Base-by-base conservation (phyloP, 2,888 invertebrate genomes). In the Pseudococcus viburni region DNA sequence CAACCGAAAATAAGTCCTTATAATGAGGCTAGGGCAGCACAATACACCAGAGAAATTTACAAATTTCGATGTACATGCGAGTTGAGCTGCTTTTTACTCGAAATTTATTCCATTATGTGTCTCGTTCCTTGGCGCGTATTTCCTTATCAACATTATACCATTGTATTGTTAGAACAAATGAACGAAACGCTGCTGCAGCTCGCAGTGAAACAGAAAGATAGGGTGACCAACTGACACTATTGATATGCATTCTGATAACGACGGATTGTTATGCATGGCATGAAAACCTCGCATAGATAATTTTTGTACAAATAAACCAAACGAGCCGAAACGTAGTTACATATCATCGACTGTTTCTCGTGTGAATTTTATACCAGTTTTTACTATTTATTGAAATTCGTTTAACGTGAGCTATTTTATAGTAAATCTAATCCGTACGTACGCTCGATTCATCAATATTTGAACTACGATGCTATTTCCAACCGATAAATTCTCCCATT, bases 101-200 rank as follows among this genome's bases (percentile, higher is more conserved):
- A 55, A 55, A 55, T 55, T n/a, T 55, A 55, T 55, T 55, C 55
- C n/a, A 55, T 55, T 55, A 55, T 55, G n/a, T 55, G n/a, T n/a
- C 48, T n/a, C 55, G 6, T 55, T 55, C n/a, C 55, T 55, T 55
- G 4, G 6, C n/a, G 15, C 55, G 15, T 51, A n/a, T 55, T 55
- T 55, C n/a, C 55, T 55, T 55, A 55, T 55, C 55, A 55, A n/a
- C 8, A 55, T 15, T 9, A 51, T 42, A 42, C 51, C 55, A 55
- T 17, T 15, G 55, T n/a, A 55, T 55, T 55, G 55, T 55, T 55
- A 5, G 55, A n/a, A 55, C 55, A n/a, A 55, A 55, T 55, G 26
- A 33, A 55, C n/a, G 55, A 55, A 55, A 55, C 55, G 4, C 4
- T 0, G 15, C 48, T 11, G 15, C 51, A 46, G 51, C 17, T n/a